Evolutionary conservation across 2,113 vertebrate genomes (phyloP).

Genomic region (Gambusia holbrooki): DNA sequence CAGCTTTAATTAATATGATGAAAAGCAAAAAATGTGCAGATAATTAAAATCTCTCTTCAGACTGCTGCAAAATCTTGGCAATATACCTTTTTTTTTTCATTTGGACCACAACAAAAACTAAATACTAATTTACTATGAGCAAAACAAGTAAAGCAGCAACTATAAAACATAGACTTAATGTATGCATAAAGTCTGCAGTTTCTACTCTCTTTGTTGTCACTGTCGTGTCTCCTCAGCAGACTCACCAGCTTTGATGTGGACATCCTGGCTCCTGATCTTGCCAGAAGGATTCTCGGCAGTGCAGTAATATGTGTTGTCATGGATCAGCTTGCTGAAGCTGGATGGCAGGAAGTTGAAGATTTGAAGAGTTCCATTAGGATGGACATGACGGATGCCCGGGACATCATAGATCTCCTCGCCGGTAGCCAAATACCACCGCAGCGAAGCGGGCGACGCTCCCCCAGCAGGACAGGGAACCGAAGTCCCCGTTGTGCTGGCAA

Average conservation of each 20-base stretch:
- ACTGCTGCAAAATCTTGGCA: not conserved
- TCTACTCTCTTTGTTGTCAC: not conserved
- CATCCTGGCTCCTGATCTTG: slow-evolving; percentile 99
- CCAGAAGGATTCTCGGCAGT: slow-evolving; percentile 99
- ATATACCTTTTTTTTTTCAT: too few species aligned
- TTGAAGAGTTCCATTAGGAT: slow-evolving; percentile 98
- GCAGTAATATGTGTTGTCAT: slow-evolving; percentile 99
- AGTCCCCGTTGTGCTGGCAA: slow-evolving; percentile 98
- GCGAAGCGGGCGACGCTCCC: slow-evolving; percentile 91
- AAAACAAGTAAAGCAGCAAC: too few species aligned
- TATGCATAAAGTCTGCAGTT: not conserved
- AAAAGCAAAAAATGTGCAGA: not conserved
- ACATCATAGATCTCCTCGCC: slow-evolving; percentile 99
- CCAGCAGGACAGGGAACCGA: slow-evolving; percentile 98
- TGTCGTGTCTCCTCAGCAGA: slow-evolving; percentile 9
- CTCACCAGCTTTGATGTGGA: slow-evolving; percentile 99
- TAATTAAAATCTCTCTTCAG: not conserved
- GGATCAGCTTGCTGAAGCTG: slow-evolving; percentile 99
- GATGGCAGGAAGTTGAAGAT: slow-evolving; percentile 99
- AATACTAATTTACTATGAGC: too few species aligned
- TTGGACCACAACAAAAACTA: too few species aligned
- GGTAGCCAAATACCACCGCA: slow-evolving; percentile 98
- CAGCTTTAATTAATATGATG: too few species aligned
- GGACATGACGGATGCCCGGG: slow-evolving; percentile 98
- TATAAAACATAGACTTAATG: not conserved